phyloP scores from a whole-genome alignment of 1,140 invertebrate species.

The Saccostrea echinata region DNA sequence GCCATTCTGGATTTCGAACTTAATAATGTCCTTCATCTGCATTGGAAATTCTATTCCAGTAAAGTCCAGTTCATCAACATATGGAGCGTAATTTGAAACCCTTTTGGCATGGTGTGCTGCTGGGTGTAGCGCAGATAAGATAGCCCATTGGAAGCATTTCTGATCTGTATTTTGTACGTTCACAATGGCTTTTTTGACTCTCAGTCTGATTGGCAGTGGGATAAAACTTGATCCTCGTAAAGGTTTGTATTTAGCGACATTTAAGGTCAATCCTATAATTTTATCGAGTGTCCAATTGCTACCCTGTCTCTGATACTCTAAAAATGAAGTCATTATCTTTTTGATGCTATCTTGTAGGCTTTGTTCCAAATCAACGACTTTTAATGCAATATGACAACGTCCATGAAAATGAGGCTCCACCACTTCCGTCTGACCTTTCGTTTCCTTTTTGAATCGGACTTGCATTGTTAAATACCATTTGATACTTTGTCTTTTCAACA shows the following conservation, averaged over 20 bases:
- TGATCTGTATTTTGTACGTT: conserved; percentile 35
- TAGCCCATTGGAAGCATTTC: conserved; percentile 23
- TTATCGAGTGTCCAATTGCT: conserved; percentile 56
- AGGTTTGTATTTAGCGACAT: conserved; percentile 45
- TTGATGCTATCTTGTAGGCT: conserved; percentile 20
- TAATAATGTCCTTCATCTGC: background rate
- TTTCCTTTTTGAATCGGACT: conserved; percentile 10
- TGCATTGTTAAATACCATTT: conserved; percentile 34
- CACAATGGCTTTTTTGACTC: background rate
- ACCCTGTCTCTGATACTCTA: conserved; percentile 50
- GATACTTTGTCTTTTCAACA: background rate
- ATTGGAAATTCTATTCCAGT: conserved; percentile 31
- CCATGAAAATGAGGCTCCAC: conserved; percentile 41
- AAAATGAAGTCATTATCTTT: conserved; percentile 42
- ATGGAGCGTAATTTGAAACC: conserved; percentile 34
- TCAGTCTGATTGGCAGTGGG: conserved; percentile 44
- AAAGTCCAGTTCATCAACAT: conserved; percentile 8
- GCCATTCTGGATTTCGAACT: conserved; percentile 34
- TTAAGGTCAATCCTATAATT: conserved; percentile 30
- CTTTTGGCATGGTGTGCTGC: background rate
- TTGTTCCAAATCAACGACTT: conserved; percentile 40
- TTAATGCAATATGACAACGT: conserved; percentile 40
- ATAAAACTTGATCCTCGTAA: conserved; percentile 50
- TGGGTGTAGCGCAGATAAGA: conserved; percentile 38
- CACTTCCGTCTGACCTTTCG: background rate